phyloP scores from a whole-genome alignment of 2,888 invertebrate species.

The Cynaeus angustus region DNA sequence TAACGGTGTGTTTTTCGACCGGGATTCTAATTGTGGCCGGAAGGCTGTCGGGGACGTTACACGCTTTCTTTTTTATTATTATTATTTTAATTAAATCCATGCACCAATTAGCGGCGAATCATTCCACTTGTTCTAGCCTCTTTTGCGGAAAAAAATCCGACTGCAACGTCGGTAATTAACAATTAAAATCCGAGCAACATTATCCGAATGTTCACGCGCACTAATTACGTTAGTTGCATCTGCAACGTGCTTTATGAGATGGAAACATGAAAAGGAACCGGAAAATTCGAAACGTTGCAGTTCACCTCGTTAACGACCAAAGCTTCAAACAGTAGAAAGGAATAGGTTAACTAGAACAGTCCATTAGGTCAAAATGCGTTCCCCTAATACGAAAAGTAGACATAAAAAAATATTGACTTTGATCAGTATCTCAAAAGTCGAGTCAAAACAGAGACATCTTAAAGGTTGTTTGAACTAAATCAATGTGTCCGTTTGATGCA shows the following conservation, averaged over 20 bases:
- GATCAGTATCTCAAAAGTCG: too few species aligned
- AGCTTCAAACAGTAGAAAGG: too few species aligned
- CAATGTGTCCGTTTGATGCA: too few species aligned
- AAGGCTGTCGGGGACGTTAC: constrained; percentile 9
- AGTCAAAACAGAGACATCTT: too few species aligned
- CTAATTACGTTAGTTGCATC: constrained; percentile 27
- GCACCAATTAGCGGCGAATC: constrained; percentile 50
- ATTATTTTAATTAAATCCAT: constrained; percentile 50
- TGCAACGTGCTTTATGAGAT: background rate
- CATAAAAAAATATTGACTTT: too few species aligned
- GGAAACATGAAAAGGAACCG: background rate
- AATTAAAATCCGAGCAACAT: constrained; percentile 44
- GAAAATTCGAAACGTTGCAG: background rate
- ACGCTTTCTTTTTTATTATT: constrained; percentile 40
- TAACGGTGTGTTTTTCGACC: constrained; percentile 30
- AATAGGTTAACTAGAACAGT: too few species aligned
- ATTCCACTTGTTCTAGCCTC: constrained; percentile 33
- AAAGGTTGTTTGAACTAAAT: too few species aligned
- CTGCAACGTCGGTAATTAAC: constrained; percentile 43
- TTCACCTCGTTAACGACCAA: background rate
- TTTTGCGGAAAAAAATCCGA: constrained; percentile 31
- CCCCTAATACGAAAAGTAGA: too few species aligned
- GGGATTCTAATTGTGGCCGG: constrained; percentile 46
- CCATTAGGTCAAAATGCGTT: too few species aligned
- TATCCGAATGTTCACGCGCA: constrained; percentile 37